Evolutionary conservation across 1,140 invertebrate genomes (phyloP), one percentile per base, ranked within the genome.

Genomic region (Saxidomus purpurata): DNA sequence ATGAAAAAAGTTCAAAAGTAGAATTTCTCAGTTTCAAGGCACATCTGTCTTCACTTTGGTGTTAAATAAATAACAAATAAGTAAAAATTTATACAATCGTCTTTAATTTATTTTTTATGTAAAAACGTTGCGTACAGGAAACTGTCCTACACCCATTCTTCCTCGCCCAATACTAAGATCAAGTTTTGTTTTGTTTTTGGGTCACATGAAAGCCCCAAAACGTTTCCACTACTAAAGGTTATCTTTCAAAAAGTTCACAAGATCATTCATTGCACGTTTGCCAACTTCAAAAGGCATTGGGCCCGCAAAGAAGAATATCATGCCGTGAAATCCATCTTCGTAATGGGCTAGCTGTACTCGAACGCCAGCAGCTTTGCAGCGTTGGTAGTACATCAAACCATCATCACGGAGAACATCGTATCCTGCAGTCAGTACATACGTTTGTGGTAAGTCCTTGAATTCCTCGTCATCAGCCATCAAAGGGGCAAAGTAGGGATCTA

Each of bases 391-490:
- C 22, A 94, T 91, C 11, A 93, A 55, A 15, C 92, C 93, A 40
- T 94, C 94, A 38, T 94, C 94, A 38, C 94, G 87, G 43, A 94
- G 84, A 15, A 94, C 92, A 86, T 94, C 94, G 91, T 92, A 93
- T 90, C 93, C 93, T 47, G 91, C 91, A 0, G 92, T 93, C 61
- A 94, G 52, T 59, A 94, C 91, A 67, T 92, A 94, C 11, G 93
- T 93, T 17, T 82, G 49, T 2, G 93, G 93, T 11, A 94, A 55
- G 34, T 90, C 88, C 61, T 61, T 79, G 36, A 87, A 90, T 49
- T 92, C 83, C 6, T 89, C 79, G 47, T 92, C 83, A 31, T 83
- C 81, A 17, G 91, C 93, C 90, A 94, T 91, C 34, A 94, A 52
- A 22, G 94, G 93, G 15, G 92, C 89, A 74, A 92, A 92, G 43